A percentile compares a stretch with the other conserved stretches of the same genome.
phyloP scores from a whole-genome alignment of 1,140 invertebrate genomes.

The Daktulosphaira vitifoliae region DNA sequence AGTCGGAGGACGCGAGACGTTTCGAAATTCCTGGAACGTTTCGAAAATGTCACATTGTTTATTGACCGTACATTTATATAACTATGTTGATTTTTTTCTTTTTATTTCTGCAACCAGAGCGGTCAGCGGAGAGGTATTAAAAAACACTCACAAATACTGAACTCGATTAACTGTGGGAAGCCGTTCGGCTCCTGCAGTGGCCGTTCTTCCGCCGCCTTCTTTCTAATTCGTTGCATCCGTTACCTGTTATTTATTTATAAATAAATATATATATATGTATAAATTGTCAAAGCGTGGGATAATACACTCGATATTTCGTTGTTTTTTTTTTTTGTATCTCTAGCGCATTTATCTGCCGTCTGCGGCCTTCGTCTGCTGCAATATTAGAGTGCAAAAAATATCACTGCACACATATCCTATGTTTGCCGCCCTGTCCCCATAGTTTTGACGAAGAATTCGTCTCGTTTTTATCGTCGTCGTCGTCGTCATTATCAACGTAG shows the following conservation, averaged over 20 bases:
- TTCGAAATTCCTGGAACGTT: conserved; percentile 29
- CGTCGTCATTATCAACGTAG: neutral
- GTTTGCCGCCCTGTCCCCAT: too few relatives aligned
- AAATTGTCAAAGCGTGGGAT: conserved; percentile 24
- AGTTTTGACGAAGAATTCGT: too few relatives aligned
- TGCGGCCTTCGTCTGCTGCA: too few relatives aligned
- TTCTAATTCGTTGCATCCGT: neutral
- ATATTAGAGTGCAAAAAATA: too few relatives aligned
- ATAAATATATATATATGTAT: neutral
- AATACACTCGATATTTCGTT: conserved; percentile 7
- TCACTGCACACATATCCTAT: too few relatives aligned
- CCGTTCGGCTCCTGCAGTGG: neutral
- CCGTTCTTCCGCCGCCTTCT: neutral
- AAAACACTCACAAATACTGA: conserved; percentile 7
- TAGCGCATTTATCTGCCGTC: too few relatives aligned
- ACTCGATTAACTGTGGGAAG: conserved; percentile 29
- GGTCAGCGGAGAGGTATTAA: neutral
- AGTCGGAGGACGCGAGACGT: conserved; percentile 23
- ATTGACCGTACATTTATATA: neutral
- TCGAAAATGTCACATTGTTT: conserved; percentile 33
- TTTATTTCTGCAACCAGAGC: neutral
- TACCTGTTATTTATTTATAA: neutral
- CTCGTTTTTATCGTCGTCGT: neutral
- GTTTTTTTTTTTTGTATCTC: too few relatives aligned
- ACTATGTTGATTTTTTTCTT: neutral